Percentiles rank a stretch among this genome's conserved stretches.
Evolutionary conservation across 1,140 invertebrate genomes (phyloP).

Genomic region (Conus betulinus): DNA sequence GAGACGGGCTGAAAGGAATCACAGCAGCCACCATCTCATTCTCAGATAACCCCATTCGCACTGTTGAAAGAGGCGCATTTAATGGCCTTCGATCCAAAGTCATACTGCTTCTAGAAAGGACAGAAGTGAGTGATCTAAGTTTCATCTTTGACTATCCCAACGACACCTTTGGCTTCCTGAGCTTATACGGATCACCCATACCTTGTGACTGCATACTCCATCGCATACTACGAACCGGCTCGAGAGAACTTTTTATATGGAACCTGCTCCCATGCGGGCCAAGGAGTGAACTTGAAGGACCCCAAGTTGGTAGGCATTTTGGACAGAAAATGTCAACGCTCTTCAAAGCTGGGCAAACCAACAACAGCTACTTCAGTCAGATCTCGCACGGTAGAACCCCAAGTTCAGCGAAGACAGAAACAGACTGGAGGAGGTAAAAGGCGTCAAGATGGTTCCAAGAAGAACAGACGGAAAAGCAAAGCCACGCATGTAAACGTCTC

Average conservation of each 20-base stretch:
- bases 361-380: background rate
- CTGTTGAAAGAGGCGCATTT: conserved; percentile 21
- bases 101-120: conserved; percentile 26
- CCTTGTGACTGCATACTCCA: conserved; percentile 31
- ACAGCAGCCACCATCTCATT: conserved; percentile 24
- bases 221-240: background rate
- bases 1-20: conserved; percentile 28
- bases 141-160: conserved; percentile 32
- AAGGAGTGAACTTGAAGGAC: conserved; percentile 24
- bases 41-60: conserved; percentile 29
- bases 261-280: conserved; percentile 30
- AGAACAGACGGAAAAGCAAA: conserved; percentile 16
- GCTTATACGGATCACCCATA: conserved; percentile 31
- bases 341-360: background rate
- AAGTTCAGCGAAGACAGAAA: conserved; percentile 6
- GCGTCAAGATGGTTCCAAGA: background rate
- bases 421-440: background rate
- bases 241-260: conserved; percentile 29
- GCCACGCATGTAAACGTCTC: background rate
- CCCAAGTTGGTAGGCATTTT: conserved; percentile 22
- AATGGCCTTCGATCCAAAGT: conserved; percentile 28
- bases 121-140: conserved; percentile 30
- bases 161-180: conserved; percentile 24
- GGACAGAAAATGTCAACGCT: conserved; percentile 6
- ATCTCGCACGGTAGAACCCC: conserved; percentile 4